Percentiles rank a stretch among this genome's conserved stretches.
Conservation (phyloP, 2,888 invertebrate genomes). For the Alsophila aescularia region DNA sequence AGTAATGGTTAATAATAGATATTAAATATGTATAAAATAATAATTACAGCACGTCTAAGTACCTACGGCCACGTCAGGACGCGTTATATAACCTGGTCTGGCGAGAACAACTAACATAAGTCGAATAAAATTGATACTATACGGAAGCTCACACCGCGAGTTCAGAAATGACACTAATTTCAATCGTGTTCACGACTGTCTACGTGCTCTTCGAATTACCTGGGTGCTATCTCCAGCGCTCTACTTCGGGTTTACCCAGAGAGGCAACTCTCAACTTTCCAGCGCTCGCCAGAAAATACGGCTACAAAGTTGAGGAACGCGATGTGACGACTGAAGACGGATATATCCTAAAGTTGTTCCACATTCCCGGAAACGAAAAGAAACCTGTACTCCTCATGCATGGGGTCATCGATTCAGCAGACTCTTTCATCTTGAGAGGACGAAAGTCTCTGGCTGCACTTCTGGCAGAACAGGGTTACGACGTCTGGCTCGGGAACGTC, state of each 20-base stretch:
- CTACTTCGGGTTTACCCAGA: not conserved
- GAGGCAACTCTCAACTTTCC: slow-evolving; percentile 37
- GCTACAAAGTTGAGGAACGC: slow-evolving; percentile 38
- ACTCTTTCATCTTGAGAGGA: slow-evolving; percentile 51
- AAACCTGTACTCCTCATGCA: slow-evolving; percentile 52
- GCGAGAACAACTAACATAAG: not conserved
- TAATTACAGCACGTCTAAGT: too few species aligned
- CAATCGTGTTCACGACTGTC: too few species aligned
- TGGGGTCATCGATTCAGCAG: slow-evolving; percentile 50
- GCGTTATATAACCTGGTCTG: too few species aligned
- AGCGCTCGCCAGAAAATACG: slow-evolving; percentile 35
- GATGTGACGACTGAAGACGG: slow-evolving; percentile 52
- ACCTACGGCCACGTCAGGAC: too few species aligned
- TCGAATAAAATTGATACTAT: too few species aligned
- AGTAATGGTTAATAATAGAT: too few species aligned
- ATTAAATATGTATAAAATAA: too few species aligned
- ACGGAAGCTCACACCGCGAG: too few species aligned
- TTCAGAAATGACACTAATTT: too few species aligned
- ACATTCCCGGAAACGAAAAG: slow-evolving; percentile 40
- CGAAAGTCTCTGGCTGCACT: slow-evolving; percentile 42
- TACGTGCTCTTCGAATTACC: too few species aligned
- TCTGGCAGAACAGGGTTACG: slow-evolving; percentile 78
- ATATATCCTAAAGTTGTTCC: slow-evolving; percentile 49
- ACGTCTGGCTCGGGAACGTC: slow-evolving; percentile 62
- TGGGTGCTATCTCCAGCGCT: not conserved